Conservation (phyloP, 2,888 invertebrate species). For the Drosophila diplacantha region DNA sequence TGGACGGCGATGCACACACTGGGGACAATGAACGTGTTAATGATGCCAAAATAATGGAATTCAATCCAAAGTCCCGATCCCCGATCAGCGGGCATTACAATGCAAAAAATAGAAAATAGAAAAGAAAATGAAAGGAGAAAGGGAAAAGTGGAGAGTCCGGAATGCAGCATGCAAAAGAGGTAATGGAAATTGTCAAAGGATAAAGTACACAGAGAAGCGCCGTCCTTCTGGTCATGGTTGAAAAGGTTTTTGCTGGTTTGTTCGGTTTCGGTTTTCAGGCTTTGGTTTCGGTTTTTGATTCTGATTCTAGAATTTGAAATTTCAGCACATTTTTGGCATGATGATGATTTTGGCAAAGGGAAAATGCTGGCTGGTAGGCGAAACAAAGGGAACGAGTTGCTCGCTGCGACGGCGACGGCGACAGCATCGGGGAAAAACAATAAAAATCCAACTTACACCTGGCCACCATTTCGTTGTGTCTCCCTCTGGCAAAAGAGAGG, state of each 20-base stretch:
- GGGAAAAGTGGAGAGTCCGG: conserved; percentile 7
- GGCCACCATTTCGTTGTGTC: conserved; percentile 16
- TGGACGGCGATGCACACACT: conserved; percentile 15
- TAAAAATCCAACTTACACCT: conserved; percentile 45
- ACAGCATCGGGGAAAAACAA: conserved; percentile 34
- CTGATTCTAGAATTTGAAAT: conserved; percentile 11
- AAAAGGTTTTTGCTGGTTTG: conserved; percentile 29
- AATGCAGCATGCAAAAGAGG: conserved; percentile 51
- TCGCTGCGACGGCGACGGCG: conserved; percentile 15
- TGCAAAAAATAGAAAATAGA: conserved; percentile 41
- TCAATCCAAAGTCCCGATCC: conserved; percentile 25
- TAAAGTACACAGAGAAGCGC: conserved; percentile 51
- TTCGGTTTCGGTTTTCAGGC: conserved; percentile 16
- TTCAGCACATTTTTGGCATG: conserved; percentile 38
- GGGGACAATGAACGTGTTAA: conserved; percentile 68
- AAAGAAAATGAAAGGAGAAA: background rate
- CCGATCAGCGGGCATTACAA: conserved; percentile 53
- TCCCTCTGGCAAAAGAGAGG: background rate
- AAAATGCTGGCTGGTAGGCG: conserved; percentile 31
- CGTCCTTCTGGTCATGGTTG: conserved; percentile 56
- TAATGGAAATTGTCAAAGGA: conserved; percentile 62
- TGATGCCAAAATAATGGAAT: conserved; percentile 69
- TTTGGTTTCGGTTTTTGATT: conserved; percentile 34
- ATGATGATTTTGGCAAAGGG: conserved; percentile 34
- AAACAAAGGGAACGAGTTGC: conserved; percentile 62